These are phyloP conservation scores for Lycaon pictus DNA, from an alignment of 2,113 vertebrate genomes.

Conservation along the genomic window DNA sequence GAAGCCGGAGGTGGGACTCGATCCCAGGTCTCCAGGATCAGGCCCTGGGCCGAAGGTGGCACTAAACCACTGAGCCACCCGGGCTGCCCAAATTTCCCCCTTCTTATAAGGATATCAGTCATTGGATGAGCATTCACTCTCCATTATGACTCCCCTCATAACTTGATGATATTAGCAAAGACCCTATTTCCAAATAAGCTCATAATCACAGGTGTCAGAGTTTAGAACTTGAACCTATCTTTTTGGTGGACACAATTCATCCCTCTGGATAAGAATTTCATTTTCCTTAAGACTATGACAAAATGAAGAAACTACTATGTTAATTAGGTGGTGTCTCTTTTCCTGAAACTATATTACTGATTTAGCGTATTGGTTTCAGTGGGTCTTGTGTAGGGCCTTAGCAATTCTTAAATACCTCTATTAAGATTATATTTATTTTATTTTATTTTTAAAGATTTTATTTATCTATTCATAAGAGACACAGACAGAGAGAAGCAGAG, in stretches of 20 bases:
- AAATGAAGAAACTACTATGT: background rate
- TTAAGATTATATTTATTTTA: background rate
- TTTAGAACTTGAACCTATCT: background rate
- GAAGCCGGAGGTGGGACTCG: too few species aligned
- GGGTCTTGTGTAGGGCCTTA: background rate
- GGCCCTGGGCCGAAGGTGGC: too few species aligned
- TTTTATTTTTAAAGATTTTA: background rate
- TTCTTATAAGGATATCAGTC: background rate
- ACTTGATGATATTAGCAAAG: background rate
- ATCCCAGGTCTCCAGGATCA: too few species aligned
- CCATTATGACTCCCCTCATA: background rate
- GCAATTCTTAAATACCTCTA: background rate
- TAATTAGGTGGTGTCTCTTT: background rate
- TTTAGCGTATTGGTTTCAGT: background rate
- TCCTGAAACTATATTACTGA: background rate
- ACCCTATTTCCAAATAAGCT: background rate
- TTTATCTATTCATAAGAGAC: too few species aligned
- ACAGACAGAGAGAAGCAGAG: too few species aligned
- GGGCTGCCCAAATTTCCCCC: background rate
- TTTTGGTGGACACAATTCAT: background rate
- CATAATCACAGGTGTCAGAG: background rate
- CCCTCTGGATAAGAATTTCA: background rate
- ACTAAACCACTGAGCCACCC: too few species aligned
- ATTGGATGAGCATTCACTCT: background rate
- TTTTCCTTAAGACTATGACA: background rate